Evolutionary conservation across 2,888 invertebrate species (phyloP), one percentile per base, ranked within the genome.

Genomic region (Melinopterus prodromus): DNA sequence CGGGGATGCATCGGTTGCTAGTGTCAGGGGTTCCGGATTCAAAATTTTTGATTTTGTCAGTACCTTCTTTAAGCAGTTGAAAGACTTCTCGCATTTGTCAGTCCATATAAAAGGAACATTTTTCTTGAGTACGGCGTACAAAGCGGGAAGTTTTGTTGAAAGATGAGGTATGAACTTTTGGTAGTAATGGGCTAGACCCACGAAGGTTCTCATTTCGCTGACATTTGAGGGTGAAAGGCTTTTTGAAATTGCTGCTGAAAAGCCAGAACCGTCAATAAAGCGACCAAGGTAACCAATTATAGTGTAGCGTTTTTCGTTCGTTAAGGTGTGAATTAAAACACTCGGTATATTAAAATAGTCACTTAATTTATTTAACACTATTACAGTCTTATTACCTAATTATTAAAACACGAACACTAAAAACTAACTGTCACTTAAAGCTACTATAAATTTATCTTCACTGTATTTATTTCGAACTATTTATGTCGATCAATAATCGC

Each of bases 251-350:
- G 71, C 71, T 14, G 7, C 16, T 71, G n/a, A 16, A 71, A 71
- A 15, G n/a, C 71, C 71, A 15, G 16, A 9, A 12, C 16, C 16
- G 16, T 71, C 16, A 71, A 71, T 71, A 15, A 16, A 71, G 35
- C 16, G 71, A 15, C 71, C 71, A 26, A 71, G 12, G 76, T 83
- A 84, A 16, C 71, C 82, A 12, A 84, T 80, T 2, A 76, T 79
- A 12, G n/a, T n/a, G n/a, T n/a, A n/a, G n/a, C n/a, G n/a, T n/a
- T n/a, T n/a, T n/a, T n/a, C n/a, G n/a, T n/a, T n/a, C n/a, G n/a
- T n/a, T n/a, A n/a, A n/a, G n/a, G n/a, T n/a, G n/a, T n/a, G n/a
- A n/a, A n/a, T n/a, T n/a, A n/a, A n/a, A n/a, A n/a, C n/a, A n/a
- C n/a, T n/a, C n/a, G n/a, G n/a, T n/a, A n/a, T n/a, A n/a, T n/a